phyloP scores from a whole-genome alignment of 2,113 vertebrate genomes.

The Bos taurus region ARS-UCD2.0 NC_037345.1:23627501-23628000 shows the following conservation, averaged over 20 bases:
- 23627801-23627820: not conserved
- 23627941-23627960: not conserved
- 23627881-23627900: not conserved
- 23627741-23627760: not conserved
- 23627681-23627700: not conserved
- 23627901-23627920: not conserved
- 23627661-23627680: not conserved
- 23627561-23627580: not conserved
- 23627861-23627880: not conserved
- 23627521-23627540: not conserved
- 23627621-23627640: not conserved
- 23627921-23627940: not conserved
- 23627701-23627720: not conserved
- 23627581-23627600: not conserved
- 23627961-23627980: not conserved
- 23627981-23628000: not conserved
- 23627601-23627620: not conserved
- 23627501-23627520: not conserved
- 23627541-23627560: not conserved
- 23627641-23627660: not conserved
- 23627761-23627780: not conserved
- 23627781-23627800: not conserved
- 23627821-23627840: not conserved
- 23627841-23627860: not conserved
- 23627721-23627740: not conserved